phyloP scores from a whole-genome alignment of 2,888 invertebrate species.

The Agelastica alni region DNA sequence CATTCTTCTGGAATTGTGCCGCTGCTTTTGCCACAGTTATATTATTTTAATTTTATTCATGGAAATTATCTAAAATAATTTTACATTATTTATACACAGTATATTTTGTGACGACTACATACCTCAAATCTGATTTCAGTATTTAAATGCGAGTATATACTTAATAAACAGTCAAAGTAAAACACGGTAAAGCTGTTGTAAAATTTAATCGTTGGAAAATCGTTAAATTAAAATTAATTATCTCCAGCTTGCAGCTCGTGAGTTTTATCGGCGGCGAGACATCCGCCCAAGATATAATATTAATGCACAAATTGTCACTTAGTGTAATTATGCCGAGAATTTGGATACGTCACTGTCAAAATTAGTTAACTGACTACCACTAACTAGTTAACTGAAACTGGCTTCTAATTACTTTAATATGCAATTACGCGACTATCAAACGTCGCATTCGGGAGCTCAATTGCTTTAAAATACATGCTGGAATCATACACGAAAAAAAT shows the following conservation, averaged over 20 bases:
- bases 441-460: neutral
- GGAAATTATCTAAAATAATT: no score
- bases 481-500: no score
- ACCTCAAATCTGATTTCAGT: no score
- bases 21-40: no score
- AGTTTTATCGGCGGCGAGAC: constrained; percentile 6
- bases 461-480: no score
- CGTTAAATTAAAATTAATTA: constrained; percentile 22
- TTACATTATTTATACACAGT: no score
- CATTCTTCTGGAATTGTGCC: no score
- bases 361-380: constrained; percentile 23
- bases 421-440: constrained; percentile 13
- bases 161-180: no score
- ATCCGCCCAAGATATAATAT: constrained; percentile 16
- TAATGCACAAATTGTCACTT: constrained; percentile 31
- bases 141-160: no score
- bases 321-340: constrained; percentile 29
- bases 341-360: constrained; percentile 24
- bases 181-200: neutral
- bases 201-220: constrained; percentile 13
- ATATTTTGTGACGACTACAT: no score
- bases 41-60: no score
- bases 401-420: constrained; percentile 19
- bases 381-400: constrained; percentile 22
- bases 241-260: constrained; percentile 9